Percentiles rank a stretch among this genome's conserved stretches.
Conservation (phyloP, 2,113 vertebrate species). For the Pedionomus torquatus region DNA sequence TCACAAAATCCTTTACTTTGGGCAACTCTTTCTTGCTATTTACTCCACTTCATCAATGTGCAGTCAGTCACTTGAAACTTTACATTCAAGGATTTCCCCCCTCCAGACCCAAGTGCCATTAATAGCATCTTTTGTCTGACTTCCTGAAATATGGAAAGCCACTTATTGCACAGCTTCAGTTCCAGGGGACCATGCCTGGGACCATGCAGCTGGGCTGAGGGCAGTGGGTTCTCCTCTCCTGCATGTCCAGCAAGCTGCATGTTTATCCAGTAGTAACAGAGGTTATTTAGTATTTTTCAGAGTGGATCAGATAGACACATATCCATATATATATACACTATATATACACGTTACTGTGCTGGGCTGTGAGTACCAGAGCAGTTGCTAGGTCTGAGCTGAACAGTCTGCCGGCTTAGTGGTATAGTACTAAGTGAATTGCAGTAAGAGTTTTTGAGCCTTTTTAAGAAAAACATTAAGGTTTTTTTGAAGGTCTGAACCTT, state of each 20-base stretch:
- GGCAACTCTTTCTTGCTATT: neutral
- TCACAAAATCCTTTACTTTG: constrained; percentile 2
- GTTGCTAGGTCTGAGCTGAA: neutral
- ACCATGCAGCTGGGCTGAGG: neutral
- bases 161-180: neutral
- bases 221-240: neutral
- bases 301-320: neutral
- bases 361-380: neutral
- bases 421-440: neutral
- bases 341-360: no score
- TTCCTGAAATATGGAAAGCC: constrained; percentile 11
- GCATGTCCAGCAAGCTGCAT: neutral
- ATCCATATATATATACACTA: no score
- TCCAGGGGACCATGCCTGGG: neutral
- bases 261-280: neutral
- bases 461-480: neutral
- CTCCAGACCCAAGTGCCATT: neutral
- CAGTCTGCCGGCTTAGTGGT: neutral
- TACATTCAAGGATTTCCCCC: neutral
- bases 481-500: neutral
- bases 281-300: neutral
- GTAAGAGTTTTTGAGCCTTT: neutral
- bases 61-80: constrained; percentile 34
- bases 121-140: constrained; percentile 32
- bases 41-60: neutral